Percentiles rank a stretch among this genome's conserved stretches.
phyloP scores from a whole-genome alignment of 1,140 invertebrate genomes.

The Ceratitis capitata region DNA sequence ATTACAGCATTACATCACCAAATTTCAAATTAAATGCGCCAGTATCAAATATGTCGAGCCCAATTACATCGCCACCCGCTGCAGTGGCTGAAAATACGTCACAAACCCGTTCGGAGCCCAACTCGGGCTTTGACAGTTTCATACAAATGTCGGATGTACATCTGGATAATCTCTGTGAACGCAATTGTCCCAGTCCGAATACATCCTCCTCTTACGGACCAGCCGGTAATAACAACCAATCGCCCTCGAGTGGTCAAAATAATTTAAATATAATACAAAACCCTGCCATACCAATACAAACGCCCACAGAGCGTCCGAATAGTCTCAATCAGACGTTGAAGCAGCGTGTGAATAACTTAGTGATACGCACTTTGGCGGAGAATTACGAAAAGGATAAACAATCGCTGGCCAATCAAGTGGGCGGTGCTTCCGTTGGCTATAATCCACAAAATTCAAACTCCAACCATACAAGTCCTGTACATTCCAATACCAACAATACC shows the following conservation, averaged over 20 bases:
- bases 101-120: conserved; percentile 60
- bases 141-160: conserved; percentile 60
- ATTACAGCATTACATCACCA: conserved; percentile 56
- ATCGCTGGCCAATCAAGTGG: conserved; percentile 67
- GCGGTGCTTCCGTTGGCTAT: conserved; percentile 60
- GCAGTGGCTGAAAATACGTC: conserved; percentile 35
- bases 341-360: conserved; percentile 85
- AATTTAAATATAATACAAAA: conserved; percentile 27
- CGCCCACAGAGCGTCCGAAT: conserved; percentile 65
- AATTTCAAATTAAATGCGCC: conserved; percentile 64
- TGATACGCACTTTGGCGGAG: conserved; percentile 88
- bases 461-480: conserved; percentile 64
- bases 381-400: conserved; percentile 85
- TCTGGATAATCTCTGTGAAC: conserved; percentile 63
- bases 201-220: conserved; percentile 51
- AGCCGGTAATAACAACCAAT: conserved; percentile 42
- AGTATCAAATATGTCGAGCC: conserved; percentile 51
- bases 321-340: conserved; percentile 80
- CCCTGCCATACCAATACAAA: conserved; percentile 51
- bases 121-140: conserved; percentile 63
- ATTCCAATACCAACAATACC: conserved; percentile 58
- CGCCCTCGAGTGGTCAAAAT: conserved; percentile 9
- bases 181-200: conserved; percentile 59
- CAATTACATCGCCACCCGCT: conserved; percentile 38
- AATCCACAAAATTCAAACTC: conserved; percentile 53